Conservation (phyloP, 2,797 vertebrate genomes). For the Rhinichthys osculus region DNA sequence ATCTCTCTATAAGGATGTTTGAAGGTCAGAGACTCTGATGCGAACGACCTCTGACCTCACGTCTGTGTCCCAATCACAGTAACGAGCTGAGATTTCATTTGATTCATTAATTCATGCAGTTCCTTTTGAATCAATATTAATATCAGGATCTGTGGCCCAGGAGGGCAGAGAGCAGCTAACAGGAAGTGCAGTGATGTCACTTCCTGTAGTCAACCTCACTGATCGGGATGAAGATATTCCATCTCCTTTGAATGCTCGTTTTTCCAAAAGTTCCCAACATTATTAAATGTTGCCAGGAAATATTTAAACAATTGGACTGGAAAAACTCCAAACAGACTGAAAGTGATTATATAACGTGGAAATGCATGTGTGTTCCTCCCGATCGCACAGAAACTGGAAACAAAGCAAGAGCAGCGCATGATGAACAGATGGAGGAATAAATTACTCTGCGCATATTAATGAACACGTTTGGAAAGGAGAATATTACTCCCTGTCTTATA, state of each 20-base stretch:
- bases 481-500: neutral
- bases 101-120: neutral
- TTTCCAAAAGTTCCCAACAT: neutral
- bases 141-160: neutral
- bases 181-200: slow-evolving; percentile 1
- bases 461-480: neutral
- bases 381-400: slow-evolving; percentile 5
- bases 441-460: neutral
- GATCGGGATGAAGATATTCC: neutral
- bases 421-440: slow-evolving; percentile 5
- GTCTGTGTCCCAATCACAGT: neutral
- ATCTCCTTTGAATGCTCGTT: neutral
- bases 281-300: neutral
- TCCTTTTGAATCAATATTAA: neutral
- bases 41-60: neutral
- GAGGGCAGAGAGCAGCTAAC: neutral
- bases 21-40: neutral
- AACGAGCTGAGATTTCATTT: neutral
- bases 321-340: neutral
- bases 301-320: neutral
- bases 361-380: neutral
- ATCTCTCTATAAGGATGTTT: neutral
- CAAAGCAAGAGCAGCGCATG: neutral
- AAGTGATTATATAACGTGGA: neutral
- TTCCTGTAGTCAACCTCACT: neutral